Base-by-base conservation (phyloP, 2,888 invertebrate genomes). In the Lamproptera curius region DNA sequence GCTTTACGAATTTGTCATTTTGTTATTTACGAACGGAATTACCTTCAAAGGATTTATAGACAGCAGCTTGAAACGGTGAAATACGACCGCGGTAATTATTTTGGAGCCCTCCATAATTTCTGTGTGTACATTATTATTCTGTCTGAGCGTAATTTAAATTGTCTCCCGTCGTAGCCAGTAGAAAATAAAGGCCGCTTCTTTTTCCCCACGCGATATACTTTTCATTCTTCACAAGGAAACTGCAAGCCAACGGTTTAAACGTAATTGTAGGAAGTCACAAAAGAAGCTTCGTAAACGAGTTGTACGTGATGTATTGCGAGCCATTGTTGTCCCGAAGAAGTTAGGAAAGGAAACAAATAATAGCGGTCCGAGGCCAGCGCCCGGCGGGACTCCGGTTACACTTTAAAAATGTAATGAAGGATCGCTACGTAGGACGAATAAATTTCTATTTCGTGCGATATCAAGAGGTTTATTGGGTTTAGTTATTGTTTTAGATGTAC, bases 261-360 rank as follows among this genome's bases (percentile, higher is more conserved):
- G 33, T 48, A 48, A 42, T 38, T 42, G 38, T 43, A 35, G 39
- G 39, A 48, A 48, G 43, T 48, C 48, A 48, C 42, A 43, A 48
- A 48, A 39, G 48, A 48, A 48, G 48, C 48, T 48, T 39, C 48
- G 48, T 39, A 43, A 48, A 48, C 48, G 48, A 43, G 43, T 48
- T 34, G 42, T 43, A 48, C 48, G 42, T 39, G 42, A 48, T 43
- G 43, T 48, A 43, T 48, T 35, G 42, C 39, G 13, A 16, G 38
- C 34, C 39, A 48, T 48, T 48, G 48, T 48, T 38, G 48, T 48
- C 39, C 39, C 26, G 39, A 28, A 17, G 44, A 44, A 44, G 44
- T 44, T 44, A 14, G 17, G 37, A 44, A 44, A 48, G 34, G 48
- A 48, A 48, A 35, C 39, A 49, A 49, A 49, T 44, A 44, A 41